Conservation (phyloP, 2,113 vertebrate genomes). For the Cephalopterus ornatus region DNA sequence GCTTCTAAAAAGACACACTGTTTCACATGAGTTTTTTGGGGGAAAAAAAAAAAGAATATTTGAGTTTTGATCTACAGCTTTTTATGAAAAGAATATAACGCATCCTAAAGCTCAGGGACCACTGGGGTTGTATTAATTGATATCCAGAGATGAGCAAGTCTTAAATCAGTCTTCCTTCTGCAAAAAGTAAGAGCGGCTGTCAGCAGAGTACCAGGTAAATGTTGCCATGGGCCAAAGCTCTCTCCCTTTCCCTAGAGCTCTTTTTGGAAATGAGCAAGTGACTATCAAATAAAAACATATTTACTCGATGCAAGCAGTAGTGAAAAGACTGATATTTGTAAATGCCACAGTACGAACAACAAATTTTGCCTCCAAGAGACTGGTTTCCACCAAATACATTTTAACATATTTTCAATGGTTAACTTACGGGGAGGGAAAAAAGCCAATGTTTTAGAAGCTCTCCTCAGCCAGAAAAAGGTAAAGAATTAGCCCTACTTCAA, state of each 20-base stretch:
- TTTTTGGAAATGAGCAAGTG: slow-evolving; percentile 19
- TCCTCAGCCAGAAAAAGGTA: not conserved
- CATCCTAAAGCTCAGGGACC: not conserved
- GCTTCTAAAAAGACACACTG: not conserved
- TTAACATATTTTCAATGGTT: not conserved
- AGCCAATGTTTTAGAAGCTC: not conserved
- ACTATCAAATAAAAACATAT: slow-evolving; percentile 15
- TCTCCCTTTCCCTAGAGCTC: not conserved
- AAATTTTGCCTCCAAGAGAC: not conserved
- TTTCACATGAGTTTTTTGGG: not conserved
- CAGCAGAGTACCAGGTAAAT: not conserved
- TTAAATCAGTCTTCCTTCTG: not conserved
- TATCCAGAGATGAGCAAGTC: not conserved
- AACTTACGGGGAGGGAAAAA: not conserved
- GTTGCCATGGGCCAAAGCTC: not conserved
- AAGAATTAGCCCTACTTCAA: not conserved
- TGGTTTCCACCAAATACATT: not conserved
- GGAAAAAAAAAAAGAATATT: not conserved
- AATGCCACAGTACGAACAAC: slow-evolving; percentile 9
- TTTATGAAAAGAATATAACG: not conserved
- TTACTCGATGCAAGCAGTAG: slow-evolving; percentile 30
- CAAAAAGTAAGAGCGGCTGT: not conserved
- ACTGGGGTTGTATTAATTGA: not conserved
- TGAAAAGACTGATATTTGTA: not conserved
- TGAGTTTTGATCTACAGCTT: not conserved